phyloP scores from a whole-genome alignment of 2,888 invertebrate genomes.

The Alloplasta piceator region DNA sequence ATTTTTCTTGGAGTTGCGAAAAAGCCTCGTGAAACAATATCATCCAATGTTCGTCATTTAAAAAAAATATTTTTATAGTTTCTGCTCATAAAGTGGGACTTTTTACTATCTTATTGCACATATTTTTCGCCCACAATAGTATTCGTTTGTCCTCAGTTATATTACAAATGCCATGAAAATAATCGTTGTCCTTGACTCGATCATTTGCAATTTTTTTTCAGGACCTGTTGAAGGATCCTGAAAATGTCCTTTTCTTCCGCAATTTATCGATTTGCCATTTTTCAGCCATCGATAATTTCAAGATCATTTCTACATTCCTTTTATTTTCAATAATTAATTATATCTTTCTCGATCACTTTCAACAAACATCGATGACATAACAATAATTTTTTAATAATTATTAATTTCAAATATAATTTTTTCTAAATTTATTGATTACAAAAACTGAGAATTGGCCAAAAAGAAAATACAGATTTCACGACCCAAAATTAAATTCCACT shows the following conservation, averaged over 20 bases:
- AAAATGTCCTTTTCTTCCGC: neutral
- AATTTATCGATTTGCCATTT: neutral
- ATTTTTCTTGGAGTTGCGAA: slow-evolving; percentile 12
- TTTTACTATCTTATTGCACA: neutral
- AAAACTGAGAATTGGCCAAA: too few relatives aligned
- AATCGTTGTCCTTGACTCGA: slow-evolving; percentile 21
- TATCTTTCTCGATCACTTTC: too few relatives aligned
- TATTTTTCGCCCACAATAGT: slow-evolving; percentile 40
- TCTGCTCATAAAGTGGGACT: neutral
- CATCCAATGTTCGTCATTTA: neutral
- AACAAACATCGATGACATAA: too few relatives aligned
- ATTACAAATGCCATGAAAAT: neutral
- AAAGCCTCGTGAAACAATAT: neutral
- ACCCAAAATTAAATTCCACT: too few relatives aligned
- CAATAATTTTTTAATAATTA: too few relatives aligned
- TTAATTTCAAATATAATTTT: too few relatives aligned
- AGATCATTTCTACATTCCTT: too few relatives aligned
- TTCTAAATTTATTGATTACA: too few relatives aligned
- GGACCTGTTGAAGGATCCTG: neutral
- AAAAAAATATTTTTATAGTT: too few relatives aligned
- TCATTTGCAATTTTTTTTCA: neutral
- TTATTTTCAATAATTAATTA: too few relatives aligned
- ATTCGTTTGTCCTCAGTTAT: slow-evolving; percentile 13
- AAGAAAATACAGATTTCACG: too few relatives aligned
- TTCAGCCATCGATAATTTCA: too few relatives aligned